Evolutionary conservation across 2,797 vertebrate species (phyloP).

Genomic region (Hyperoplus immaculatus): DNA sequence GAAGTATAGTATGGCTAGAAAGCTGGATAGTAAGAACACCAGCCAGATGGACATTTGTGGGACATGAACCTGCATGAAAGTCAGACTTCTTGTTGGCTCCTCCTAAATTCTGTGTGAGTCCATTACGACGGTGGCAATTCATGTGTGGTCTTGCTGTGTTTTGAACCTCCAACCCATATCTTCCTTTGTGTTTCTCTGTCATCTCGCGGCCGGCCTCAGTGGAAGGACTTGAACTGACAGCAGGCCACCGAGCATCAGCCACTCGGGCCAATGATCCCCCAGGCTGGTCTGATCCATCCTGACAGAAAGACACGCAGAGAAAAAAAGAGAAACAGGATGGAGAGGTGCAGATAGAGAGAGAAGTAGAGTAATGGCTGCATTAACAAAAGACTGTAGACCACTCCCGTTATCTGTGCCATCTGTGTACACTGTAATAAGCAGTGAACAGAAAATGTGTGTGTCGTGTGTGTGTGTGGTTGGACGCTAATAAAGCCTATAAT

Average conservation of each 20-base stretch:
- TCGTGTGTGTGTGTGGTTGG: constrained; percentile 22
- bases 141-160: not conserved
- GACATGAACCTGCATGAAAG: constrained; percentile 7
- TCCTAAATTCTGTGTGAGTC: not conserved
- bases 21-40: not conserved
- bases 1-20: not conserved
- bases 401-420: constrained; percentile 32
- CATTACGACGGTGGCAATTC: not conserved
- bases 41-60: not conserved
- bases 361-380: constrained; percentile 28
- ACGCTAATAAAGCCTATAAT: constrained; percentile 47
- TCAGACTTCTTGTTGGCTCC: not conserved
- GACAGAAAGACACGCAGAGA: constrained; percentile 31
- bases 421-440: constrained; percentile 21
- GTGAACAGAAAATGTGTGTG: constrained; percentile 15
- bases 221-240: constrained; percentile 50
- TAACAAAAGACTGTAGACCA: constrained; percentile 46
- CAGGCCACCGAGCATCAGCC: constrained; percentile 47
- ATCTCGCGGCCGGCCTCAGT: constrained; percentile 30
- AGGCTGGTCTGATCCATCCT: constrained; percentile 58
- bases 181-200: constrained; percentile 7
- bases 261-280: constrained; percentile 35
- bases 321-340: constrained; percentile 5
- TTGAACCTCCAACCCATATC: not conserved
- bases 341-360: not conserved